Conservation (phyloP, 2,888 invertebrate species). For the Trichopria drosophilae region DNA sequence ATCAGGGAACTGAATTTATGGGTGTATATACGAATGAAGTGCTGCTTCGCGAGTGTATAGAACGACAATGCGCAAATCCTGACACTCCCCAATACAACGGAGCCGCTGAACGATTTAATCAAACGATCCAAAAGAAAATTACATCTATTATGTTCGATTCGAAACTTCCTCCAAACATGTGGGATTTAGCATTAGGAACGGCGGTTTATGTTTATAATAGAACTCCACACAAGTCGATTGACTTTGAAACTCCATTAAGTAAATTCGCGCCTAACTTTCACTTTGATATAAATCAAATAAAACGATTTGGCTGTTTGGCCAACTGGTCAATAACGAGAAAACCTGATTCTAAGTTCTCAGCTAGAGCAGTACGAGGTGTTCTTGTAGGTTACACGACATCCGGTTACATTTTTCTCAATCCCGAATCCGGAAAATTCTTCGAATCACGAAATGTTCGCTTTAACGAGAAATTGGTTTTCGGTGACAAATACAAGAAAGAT, state of each 20-base stretch:
- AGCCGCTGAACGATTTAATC: no score
- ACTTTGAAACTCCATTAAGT: no score
- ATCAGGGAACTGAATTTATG: slow-evolving; percentile 28
- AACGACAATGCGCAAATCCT: slow-evolving; percentile 11
- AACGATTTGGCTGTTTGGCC: slow-evolving; percentile 30
- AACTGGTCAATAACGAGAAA: slow-evolving; percentile 29
- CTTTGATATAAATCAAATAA: slow-evolving; percentile 26
- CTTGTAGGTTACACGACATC: slow-evolving; percentile 18
- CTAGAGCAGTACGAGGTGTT: slow-evolving; percentile 26
- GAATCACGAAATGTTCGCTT: no score
- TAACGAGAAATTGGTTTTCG: no score
- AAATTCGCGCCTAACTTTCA: slow-evolving; percentile 27
- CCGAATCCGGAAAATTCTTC: no score
- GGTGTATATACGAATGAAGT: slow-evolving; percentile 12
- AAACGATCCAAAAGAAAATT: slow-evolving; percentile 21
- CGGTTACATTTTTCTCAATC: slow-evolving; percentile 33
- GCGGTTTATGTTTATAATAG: no score
- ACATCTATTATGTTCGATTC: slow-evolving; percentile 19
- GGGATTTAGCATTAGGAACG: no score
- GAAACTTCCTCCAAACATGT: slow-evolving; percentile 25
- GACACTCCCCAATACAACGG: slow-evolving; percentile 26
- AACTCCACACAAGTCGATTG: no score
- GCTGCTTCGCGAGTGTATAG: slow-evolving; percentile 5
- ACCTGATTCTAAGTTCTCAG: slow-evolving; percentile 32
- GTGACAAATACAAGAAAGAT: slow-evolving; percentile 28